These are phyloP conservation scores for Tanaodytes sp. DNA, from an alignment of 2,888 invertebrate genomes.

Conservation along the genomic window DNA sequence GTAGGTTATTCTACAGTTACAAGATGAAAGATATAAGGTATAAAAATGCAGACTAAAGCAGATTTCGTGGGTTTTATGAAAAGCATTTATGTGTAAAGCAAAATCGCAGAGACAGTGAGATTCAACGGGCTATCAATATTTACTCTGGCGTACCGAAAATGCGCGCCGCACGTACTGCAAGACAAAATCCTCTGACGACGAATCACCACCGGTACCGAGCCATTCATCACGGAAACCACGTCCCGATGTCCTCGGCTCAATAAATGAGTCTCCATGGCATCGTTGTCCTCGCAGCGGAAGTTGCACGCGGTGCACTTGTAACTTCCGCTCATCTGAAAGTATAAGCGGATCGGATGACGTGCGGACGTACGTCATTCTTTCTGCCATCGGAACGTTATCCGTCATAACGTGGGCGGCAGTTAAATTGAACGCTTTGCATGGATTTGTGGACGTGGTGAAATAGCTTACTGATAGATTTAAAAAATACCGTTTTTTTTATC, in stretches of 20 bases:
- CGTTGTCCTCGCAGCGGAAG: constrained; percentile 78
- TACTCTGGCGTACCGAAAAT: constrained; percentile 75
- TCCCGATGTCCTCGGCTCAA: constrained; percentile 80
- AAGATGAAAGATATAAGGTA: too few relatives aligned
- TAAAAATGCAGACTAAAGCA: too few relatives aligned
- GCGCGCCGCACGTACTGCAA: constrained; percentile 80
- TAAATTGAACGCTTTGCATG: constrained; percentile 14
- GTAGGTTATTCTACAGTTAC: too few relatives aligned
- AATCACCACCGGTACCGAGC: constrained; percentile 86
- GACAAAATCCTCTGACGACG: constrained; percentile 78
- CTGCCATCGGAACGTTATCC: constrained; percentile 16
- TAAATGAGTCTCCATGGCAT: constrained; percentile 81
- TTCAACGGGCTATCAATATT: constrained; percentile 29
- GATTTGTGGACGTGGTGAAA: too few relatives aligned
- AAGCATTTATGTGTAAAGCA: too few relatives aligned
- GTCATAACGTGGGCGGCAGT: constrained; percentile 29
- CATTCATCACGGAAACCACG: constrained; percentile 83
- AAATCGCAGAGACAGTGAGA: too few relatives aligned
- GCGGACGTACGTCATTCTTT: constrained; percentile 42
- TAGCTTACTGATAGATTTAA: too few relatives aligned
- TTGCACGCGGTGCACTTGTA: constrained; percentile 85
- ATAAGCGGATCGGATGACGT: constrained; percentile 36
- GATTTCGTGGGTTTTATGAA: too few relatives aligned
- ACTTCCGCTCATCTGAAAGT: constrained; percentile 74
- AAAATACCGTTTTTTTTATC: too few relatives aligned